phyloP scores from a whole-genome alignment of 2,797 vertebrate species.

The Paedocypris micromegethes region DNA sequence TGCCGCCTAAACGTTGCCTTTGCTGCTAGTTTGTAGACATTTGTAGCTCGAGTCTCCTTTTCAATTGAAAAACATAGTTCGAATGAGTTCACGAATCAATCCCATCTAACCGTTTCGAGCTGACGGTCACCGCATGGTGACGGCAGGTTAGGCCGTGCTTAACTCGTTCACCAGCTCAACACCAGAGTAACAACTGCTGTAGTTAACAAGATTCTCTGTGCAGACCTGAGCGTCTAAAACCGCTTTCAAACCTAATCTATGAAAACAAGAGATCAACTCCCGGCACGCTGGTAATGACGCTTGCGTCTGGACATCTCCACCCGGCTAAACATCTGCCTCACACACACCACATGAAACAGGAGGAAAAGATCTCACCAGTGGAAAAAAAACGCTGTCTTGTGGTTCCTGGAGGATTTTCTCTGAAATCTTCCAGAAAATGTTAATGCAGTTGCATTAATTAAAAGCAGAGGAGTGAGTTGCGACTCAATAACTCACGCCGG shows the following conservation, averaged over 20 bases:
- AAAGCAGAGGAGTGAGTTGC: constrained; percentile 15
- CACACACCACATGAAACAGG: constrained; percentile 75
- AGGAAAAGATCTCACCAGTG: constrained; percentile 51
- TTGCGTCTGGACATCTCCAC: constrained; percentile 42
- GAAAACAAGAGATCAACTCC: constrained; percentile 55
- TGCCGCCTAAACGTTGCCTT: too few relatives aligned
- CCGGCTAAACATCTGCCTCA: constrained; percentile 55
- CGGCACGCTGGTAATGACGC: constrained; percentile 37
- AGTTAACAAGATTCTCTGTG: constrained; percentile 47
- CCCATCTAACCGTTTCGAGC: not conserved
- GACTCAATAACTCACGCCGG: constrained; percentile 27
- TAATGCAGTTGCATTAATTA: constrained; percentile 27
- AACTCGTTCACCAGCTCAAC: constrained; percentile 36
- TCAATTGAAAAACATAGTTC: too few relatives aligned
- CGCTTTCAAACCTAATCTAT: constrained; percentile 55
- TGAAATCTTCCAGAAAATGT: constrained; percentile 6
- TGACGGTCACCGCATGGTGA: not conserved
- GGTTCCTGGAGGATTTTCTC: constrained; percentile 6
- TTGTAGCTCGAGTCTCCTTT: too few relatives aligned
- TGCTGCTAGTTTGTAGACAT: too few relatives aligned
- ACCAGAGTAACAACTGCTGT: constrained; percentile 51
- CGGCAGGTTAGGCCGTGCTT: constrained; percentile 8
- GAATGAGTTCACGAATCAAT: constrained; percentile 36
- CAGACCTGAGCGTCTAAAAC: constrained; percentile 46
- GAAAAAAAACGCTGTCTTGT: constrained; percentile 12